Evolutionary conservation across 2,888 invertebrate genomes (phyloP).

Genomic region (Petrolisthes manimaculis): DNA sequence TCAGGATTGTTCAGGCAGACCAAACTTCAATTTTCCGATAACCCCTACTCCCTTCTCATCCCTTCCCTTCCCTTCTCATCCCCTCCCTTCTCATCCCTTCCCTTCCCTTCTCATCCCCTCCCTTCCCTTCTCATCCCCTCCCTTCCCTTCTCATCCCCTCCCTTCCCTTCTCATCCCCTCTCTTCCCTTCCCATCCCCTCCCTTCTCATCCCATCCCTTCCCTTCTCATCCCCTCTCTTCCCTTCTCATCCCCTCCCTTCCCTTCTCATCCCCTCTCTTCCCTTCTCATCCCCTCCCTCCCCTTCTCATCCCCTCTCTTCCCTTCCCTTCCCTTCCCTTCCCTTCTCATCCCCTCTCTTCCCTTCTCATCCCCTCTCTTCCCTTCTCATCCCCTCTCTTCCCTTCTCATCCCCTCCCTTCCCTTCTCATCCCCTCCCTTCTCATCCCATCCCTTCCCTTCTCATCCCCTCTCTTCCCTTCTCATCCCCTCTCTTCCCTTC

Average conservation of each 20-base stretch:
- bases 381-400: slow-evolving; percentile 3
- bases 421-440: slow-evolving; percentile 5
- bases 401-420: too few relatives aligned
- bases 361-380: slow-evolving; percentile 1
- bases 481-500: slow-evolving; percentile 8
- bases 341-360: slow-evolving; percentile 8
- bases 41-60: slow-evolving; percentile 6
- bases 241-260: too few relatives aligned
- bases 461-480: slow-evolving; percentile 1
- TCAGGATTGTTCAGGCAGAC: slow-evolving; percentile 9
- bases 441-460: slow-evolving; percentile 3
- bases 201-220: slow-evolving; percentile 3
- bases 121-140: slow-evolving; percentile 5
- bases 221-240: slow-evolving; percentile 3
- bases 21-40: not conserved
- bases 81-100: slow-evolving; percentile 6
- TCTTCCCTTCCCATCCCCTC: too few relatives aligned
- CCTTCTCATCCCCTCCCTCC: slow-evolving; percentile 2
- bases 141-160: too few relatives aligned
- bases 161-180: slow-evolving; percentile 5
- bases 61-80: not conserved
- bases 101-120: too few relatives aligned
- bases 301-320: not conserved
- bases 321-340: not conserved
- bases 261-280: slow-evolving; percentile 1